Evolutionary conservation across 2,113 vertebrate genomes (phyloP), one percentile per base, ranked within the genome.

Genomic region (Brevimyrus niger): DNA sequence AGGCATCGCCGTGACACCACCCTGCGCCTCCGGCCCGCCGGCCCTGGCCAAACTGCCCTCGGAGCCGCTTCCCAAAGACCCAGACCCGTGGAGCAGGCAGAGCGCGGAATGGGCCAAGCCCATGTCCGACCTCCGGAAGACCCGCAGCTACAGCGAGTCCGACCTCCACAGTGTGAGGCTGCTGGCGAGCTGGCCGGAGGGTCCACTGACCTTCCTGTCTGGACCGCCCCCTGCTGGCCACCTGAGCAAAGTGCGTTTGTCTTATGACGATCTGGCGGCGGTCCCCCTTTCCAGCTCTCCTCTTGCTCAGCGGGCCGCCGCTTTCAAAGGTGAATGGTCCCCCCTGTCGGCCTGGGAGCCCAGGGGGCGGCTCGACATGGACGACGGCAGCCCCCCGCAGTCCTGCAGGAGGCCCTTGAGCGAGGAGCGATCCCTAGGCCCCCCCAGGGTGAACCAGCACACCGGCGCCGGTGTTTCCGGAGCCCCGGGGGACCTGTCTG

Each of bases 81-180:
- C 94, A 21, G 96, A 97, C 89, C 94, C 95, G 1, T 98, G 97
- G 96, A 97, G 94, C 90, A 94, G 93, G 88, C 94, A 94, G 92
- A 94, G 96, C 10, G 73, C 89, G 0, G 94, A 95, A 88, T 92
- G 91, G 89, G 94, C 96, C 92, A 95, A 95, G 86, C 95, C 95
- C 73, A 93, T 96, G 76, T 94, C 94, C 50, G 93, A 55, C 38
- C 90, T 94, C 53, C 96, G 91, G 91, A 96, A 95, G 88, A 95
- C 92, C 38, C 94, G 98, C 69, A 98, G 97, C 94, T 97, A 96
- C 84, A 99, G 98, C 1, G 98, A 99, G 51, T 97, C 98, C 8
- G 95, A 97, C 84, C 95, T 99, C 89, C 94, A 97, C 90, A 96
- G 94, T 88, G 93, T 94, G 0, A 93, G 94, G 50, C 91, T 93